These are phyloP conservation scores for Phymastichus coffea DNA, from an alignment of 1,140 invertebrate genomes.

Conservation along the genomic window DNA sequence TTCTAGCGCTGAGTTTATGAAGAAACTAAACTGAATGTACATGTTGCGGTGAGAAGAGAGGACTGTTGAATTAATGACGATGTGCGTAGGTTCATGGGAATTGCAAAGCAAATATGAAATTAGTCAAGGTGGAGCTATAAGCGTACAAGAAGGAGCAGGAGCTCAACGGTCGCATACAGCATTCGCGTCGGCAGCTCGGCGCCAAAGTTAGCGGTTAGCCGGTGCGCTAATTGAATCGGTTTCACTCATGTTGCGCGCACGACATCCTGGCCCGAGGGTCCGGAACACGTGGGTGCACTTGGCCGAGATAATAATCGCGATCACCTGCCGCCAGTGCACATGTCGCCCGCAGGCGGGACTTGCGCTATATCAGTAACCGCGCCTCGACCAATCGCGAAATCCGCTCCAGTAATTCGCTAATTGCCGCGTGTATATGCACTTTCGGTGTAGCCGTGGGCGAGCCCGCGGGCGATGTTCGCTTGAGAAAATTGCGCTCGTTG, in stretches of 20 bases:
- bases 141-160: too few relatives aligned
- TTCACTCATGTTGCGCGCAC: constrained; percentile 1
- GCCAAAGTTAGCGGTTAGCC: constrained; percentile 3
- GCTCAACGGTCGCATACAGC: too few relatives aligned
- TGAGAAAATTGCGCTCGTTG: constrained; percentile 39
- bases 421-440: neutral
- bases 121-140: too few relatives aligned
- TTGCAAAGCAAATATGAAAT: too few relatives aligned
- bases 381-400: constrained; percentile 1
- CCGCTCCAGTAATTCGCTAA: neutral
- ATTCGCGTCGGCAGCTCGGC: too few relatives aligned
- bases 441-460: constrained; percentile 9
- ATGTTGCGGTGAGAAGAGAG: too few relatives aligned
- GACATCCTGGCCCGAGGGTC: too few relatives aligned
- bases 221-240: constrained; percentile 25
- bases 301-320: constrained; percentile 32
- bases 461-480: constrained; percentile 42
- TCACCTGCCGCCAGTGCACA: constrained; percentile 44
- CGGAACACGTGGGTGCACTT: constrained; percentile 42
- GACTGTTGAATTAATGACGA: too few relatives aligned
- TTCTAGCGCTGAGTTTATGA: too few relatives aligned
- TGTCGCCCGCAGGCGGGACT: constrained; percentile 41
- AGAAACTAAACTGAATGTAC: too few relatives aligned
- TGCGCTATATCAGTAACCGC: constrained; percentile 15
- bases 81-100: too few relatives aligned